phyloP scores from a whole-genome alignment of 2,797 vertebrate species.

The Hemitrygon akajei region DNA sequence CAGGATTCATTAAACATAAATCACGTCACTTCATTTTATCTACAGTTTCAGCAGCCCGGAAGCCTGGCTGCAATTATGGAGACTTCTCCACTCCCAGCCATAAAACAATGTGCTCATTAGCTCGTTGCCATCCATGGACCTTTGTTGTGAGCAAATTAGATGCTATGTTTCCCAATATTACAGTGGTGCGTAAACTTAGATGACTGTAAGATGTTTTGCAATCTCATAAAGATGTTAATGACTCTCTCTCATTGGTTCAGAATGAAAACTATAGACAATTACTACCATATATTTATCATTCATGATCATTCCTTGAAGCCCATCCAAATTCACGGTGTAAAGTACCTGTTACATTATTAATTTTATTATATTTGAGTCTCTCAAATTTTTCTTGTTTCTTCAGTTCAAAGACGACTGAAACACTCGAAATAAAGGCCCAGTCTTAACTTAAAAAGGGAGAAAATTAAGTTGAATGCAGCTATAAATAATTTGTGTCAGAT shows the following conservation, averaged over 20 bases:
- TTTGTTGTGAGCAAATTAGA: neutral
- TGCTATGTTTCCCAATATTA: neutral
- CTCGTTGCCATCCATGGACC: neutral
- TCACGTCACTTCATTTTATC: no score
- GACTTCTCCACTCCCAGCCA: neutral
- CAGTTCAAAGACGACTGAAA: neutral
- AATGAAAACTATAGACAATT: neutral
- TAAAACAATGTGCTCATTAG: neutral
- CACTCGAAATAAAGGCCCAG: neutral
- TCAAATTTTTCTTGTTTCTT: neutral
- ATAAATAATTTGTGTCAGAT: neutral
- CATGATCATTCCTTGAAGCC: neutral
- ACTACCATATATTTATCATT: neutral
- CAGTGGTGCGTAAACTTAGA: neutral
- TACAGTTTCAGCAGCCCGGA: no score
- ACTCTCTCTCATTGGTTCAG: neutral
- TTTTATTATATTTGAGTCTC: neutral
- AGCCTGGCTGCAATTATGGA: neutral
- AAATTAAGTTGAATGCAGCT: neutral
- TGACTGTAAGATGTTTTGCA: neutral
- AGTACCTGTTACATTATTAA: neutral
- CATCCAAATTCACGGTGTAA: neutral
- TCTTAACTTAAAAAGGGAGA: neutral
- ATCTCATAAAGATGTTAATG: neutral
- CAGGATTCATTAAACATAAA: no score